Percentiles rank a stretch among this genome's conserved stretches.
Evolutionary conservation across 2,888 invertebrate genomes (phyloP).

Genomic region (Yponomeuta malinellus): DNA sequence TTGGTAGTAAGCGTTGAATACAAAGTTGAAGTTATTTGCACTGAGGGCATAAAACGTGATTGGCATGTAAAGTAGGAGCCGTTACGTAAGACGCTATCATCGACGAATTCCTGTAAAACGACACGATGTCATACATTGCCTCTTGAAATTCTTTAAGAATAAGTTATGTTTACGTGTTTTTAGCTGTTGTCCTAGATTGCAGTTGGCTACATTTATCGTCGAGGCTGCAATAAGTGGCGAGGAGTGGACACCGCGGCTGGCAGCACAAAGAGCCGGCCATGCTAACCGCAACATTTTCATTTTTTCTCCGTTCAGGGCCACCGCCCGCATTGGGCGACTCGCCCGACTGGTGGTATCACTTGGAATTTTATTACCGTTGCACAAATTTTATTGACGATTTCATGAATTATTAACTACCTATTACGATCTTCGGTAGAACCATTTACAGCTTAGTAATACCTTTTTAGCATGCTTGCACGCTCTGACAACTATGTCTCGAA

Average conservation of each 20-base stretch:
- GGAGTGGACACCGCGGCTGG: neutral
- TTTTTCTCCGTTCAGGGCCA: slow-evolving; percentile 36
- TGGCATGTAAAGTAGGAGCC: slow-evolving; percentile 41
- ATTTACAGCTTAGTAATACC: neutral
- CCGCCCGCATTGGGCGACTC: slow-evolving; percentile 48
- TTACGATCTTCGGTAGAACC: neutral
- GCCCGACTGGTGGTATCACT: slow-evolving; percentile 35
- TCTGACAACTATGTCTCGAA: no score
- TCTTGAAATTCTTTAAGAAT: neutral
- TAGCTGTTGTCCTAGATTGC: slow-evolving; percentile 3
- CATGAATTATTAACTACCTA: slow-evolving; percentile 25
- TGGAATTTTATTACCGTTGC: slow-evolving; percentile 48
- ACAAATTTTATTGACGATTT: slow-evolving; percentile 36
- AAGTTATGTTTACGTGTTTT: neutral
- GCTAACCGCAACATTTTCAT: slow-evolving; percentile 54
- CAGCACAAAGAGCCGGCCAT: slow-evolving; percentile 4
- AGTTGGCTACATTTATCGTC: neutral
- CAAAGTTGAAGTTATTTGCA: slow-evolving; percentile 29
- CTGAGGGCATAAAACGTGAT: slow-evolving; percentile 41
- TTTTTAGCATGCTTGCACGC: neutral
- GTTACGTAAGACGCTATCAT: slow-evolving; percentile 47
- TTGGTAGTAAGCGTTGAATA: slow-evolving; percentile 37
- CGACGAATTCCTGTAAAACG: slow-evolving; percentile 51
- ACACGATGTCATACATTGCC: slow-evolving; percentile 8
- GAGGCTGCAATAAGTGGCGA: neutral